Conservation (phyloP, 2,113 vertebrate genomes). For the Takifugu flavidus region DNA sequence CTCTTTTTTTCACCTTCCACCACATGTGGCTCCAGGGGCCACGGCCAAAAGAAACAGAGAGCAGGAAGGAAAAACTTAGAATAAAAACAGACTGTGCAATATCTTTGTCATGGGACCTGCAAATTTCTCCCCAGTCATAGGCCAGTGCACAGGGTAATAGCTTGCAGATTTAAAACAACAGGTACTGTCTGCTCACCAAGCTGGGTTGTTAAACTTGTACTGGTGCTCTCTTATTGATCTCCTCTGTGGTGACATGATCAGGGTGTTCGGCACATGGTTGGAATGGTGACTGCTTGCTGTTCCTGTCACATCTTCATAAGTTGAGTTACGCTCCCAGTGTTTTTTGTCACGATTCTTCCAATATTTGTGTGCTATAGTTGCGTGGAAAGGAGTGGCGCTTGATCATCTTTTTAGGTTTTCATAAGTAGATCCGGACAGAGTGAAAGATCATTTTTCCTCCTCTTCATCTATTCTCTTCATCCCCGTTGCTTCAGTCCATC, state of each 20-base stretch:
- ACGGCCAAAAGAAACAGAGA: conserved; percentile 58
- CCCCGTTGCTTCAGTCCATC: conserved; percentile 40
- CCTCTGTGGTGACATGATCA: background rate
- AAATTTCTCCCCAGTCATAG: conserved; percentile 62
- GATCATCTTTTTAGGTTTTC: too few species aligned
- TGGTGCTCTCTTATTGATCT: background rate
- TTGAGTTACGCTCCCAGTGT: too few species aligned
- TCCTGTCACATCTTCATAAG: too few species aligned
- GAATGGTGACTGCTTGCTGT: too few species aligned
- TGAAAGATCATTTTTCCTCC: conserved; percentile 8
- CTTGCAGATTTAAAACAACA: conserved; percentile 59
- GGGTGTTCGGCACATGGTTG: too few species aligned
- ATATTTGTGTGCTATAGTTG: background rate
- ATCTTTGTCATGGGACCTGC: conserved; percentile 73
- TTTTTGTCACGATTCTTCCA: background rate
- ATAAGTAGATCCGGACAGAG: too few species aligned
- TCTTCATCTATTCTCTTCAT: background rate
- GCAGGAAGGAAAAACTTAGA: conserved; percentile 44
- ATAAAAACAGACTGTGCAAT: conserved; percentile 60
- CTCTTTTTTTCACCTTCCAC: conserved; percentile 49
- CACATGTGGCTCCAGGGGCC: conserved; percentile 48
- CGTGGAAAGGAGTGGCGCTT: background rate
- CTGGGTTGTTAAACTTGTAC: conserved; percentile 4
- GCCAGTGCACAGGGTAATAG: conserved; percentile 40
- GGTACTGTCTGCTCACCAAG: conserved; percentile 23